A percentile compares a stretch with the other conserved stretches of the same genome.
Conservation (phyloP, 2,888 invertebrate genomes). For the Ochropleura plecta region DNA sequence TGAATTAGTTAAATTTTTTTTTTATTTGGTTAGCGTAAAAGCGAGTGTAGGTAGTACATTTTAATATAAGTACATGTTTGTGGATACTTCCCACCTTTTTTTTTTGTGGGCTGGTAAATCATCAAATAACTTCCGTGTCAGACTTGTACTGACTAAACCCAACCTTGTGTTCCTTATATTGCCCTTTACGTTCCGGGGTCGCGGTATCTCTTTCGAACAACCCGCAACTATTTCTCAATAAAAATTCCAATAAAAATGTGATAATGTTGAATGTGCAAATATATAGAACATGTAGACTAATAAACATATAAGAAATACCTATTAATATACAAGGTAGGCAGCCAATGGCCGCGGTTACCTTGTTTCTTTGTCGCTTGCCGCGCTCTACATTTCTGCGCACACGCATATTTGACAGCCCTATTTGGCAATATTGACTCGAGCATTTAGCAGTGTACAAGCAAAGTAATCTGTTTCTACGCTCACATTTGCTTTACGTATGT, state of each 20-base stretch:
- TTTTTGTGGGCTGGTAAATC: too few relatives aligned
- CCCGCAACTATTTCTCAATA: too few relatives aligned
- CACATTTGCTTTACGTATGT: conserved; percentile 70
- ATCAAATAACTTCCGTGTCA: too few relatives aligned
- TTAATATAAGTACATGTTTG: too few relatives aligned
- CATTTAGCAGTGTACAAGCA: conserved; percentile 71
- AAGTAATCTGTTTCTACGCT: conserved; percentile 66
- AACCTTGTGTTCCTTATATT: too few relatives aligned
- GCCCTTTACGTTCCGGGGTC: too few relatives aligned
- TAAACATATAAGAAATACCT: conserved; percentile 29
- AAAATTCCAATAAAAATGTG: conserved; percentile 19
- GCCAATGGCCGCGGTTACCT: conserved; percentile 48
- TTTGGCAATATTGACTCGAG: conserved; percentile 72
- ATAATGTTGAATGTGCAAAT: conserved; percentile 30
- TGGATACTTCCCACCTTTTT: too few relatives aligned
- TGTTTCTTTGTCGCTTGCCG: conserved; percentile 56
- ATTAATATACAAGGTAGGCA: conserved; percentile 38
- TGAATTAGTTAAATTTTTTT: background rate
- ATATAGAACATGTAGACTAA: conserved; percentile 32
- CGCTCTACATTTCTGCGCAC: conserved; percentile 52
- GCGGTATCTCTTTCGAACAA: too few relatives aligned
- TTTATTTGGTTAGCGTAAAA: background rate
- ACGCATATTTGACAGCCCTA: conserved; percentile 71
- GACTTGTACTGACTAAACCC: too few relatives aligned
- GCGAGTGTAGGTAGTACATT: too few relatives aligned